Conservation (phyloP, 2,888 invertebrate species). For the Melanotus villosus region DNA sequence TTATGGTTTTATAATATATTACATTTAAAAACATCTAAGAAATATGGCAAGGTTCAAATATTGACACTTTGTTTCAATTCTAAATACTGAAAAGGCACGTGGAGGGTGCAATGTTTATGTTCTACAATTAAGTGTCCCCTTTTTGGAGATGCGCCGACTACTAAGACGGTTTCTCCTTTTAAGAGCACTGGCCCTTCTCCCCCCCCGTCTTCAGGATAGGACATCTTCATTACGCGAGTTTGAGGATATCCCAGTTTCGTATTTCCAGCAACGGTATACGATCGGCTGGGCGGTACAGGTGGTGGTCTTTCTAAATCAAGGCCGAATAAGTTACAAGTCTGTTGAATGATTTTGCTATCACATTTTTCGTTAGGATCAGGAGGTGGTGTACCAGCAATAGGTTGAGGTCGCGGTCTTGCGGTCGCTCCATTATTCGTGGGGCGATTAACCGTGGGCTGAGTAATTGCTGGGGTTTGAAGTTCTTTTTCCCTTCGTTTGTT, state of each 20-base stretch:
- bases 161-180: slow-evolving; percentile 90
- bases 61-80: slow-evolving; percentile 75
- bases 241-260: slow-evolving; percentile 95
- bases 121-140: slow-evolving; percentile 92
- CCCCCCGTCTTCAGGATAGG: slow-evolving; percentile 77
- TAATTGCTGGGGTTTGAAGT: slow-evolving; percentile 50
- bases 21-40: slow-evolving; percentile 6
- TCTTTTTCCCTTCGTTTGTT: slow-evolving; percentile 67
- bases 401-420: slow-evolving; percentile 87
- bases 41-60: slow-evolving; percentile 59
- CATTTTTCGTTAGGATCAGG: slow-evolving; percentile 88
- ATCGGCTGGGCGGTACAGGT: slow-evolving; percentile 90
- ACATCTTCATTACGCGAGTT: slow-evolving; percentile 91
- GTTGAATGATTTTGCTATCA: slow-evolving; percentile 90
- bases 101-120: slow-evolving; percentile 78
- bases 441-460: slow-evolving; percentile 49
- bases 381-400: slow-evolving; percentile 92
- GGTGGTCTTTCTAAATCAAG: slow-evolving; percentile 93
- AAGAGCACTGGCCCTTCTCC: slow-evolving; percentile 77
- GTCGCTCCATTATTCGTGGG: slow-evolving; percentile 67
- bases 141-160: slow-evolving; percentile 88
- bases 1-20: slow-evolving; percentile 17
- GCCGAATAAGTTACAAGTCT: slow-evolving; percentile 91
- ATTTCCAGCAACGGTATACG: slow-evolving; percentile 92
- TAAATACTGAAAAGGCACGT: slow-evolving; percentile 88